These are phyloP conservation scores for Gobio gobio DNA, from an alignment of 2,113 vertebrate genomes.

Conservation along the genomic window DNA sequence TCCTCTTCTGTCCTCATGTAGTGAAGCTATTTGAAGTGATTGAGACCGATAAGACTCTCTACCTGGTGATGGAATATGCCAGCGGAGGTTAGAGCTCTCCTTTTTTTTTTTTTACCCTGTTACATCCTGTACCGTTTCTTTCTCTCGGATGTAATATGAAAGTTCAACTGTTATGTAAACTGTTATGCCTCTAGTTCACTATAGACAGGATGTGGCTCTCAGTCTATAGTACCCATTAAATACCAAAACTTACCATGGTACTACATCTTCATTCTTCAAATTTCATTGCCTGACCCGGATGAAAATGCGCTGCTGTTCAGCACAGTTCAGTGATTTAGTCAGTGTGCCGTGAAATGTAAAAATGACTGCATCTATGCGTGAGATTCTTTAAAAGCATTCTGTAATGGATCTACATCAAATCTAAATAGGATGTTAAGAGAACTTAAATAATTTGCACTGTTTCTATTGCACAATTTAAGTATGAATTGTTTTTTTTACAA, in stretches of 20 bases:
- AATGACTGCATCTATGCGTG: not conserved
- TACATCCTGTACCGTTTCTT: not conserved
- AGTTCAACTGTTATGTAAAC: not conserved
- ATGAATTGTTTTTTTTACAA: not conserved
- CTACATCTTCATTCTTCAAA: not conserved
- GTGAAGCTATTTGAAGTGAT: constrained; percentile 84
- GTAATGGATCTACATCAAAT: not conserved
- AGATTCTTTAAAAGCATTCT: not conserved
- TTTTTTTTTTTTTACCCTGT: not conserved
- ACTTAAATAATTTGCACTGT: not conserved
- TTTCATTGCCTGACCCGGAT: not conserved
- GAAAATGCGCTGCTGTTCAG: not conserved
- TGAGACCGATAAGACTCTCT: constrained; percentile 83
- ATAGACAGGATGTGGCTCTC: not conserved
- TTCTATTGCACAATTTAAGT: not conserved
- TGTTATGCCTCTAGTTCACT: not conserved
- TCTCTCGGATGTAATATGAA: not conserved
- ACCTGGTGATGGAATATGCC: constrained; percentile 86
- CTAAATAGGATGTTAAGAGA: not conserved
- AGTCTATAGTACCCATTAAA: not conserved
- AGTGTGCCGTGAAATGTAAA: not conserved
- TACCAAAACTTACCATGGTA: not conserved
- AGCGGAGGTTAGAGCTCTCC: constrained; percentile 76
- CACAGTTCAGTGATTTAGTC: not conserved
- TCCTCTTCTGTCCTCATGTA: constrained; percentile 8